Conservation (phyloP, 2,113 vertebrate species). For the Speoplatyrhinus poulsoni region DNA sequence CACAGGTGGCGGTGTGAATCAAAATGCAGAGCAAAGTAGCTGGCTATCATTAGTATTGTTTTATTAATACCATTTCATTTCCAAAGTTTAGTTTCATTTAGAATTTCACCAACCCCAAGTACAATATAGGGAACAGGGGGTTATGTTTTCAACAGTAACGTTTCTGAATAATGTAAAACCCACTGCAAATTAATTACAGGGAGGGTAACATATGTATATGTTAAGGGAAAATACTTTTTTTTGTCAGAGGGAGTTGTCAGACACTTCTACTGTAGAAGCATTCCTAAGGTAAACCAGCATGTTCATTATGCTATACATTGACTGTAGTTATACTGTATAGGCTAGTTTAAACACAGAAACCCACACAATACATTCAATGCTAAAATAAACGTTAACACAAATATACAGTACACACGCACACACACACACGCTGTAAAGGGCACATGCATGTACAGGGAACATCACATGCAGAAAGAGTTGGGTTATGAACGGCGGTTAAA, state of each 20-base stretch:
- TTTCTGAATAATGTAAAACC: too few relatives aligned
- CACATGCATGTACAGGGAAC: background rate
- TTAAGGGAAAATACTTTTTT: constrained; percentile 2
- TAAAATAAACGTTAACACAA: background rate
- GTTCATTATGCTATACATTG: background rate
- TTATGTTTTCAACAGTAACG: too few relatives aligned
- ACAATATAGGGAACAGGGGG: background rate
- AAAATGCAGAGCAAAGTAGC: too few relatives aligned
- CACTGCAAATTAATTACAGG: background rate
- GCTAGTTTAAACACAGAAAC: too few relatives aligned
- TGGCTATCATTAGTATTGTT: too few relatives aligned
- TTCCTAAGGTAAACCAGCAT: constrained; percentile 3
- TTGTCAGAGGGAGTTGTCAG: constrained; percentile 36
- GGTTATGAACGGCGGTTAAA: too few relatives aligned
- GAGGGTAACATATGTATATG: background rate
- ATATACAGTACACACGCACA: constrained; percentile 5
- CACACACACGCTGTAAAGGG: background rate
- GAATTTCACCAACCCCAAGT: background rate
- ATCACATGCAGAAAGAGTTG: constrained; percentile 6
- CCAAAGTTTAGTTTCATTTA: too few relatives aligned
- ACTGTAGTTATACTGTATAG: background rate
- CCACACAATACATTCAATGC: constrained; percentile 2
- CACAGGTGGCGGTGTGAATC: background rate
- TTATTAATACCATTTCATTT: background rate
- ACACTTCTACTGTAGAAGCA: constrained; percentile 23